Conservation (phyloP, 30 jellyfish, hydroid and myxozoan species). For the Rhopilema esculentum region DNA sequence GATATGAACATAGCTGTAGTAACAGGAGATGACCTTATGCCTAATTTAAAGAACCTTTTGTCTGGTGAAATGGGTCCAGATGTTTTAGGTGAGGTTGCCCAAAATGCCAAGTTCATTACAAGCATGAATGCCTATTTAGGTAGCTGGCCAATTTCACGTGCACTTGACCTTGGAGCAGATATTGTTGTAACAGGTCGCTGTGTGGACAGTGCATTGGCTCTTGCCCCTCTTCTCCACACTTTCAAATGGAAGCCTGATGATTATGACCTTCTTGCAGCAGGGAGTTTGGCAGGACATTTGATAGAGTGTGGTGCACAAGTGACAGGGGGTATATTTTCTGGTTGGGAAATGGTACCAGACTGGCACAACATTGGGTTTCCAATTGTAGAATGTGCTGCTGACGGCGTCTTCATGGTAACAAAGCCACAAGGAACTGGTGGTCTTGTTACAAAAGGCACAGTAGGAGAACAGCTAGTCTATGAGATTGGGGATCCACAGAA, state of each 20-base stretch:
- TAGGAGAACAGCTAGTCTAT: slow-evolving; percentile 91
- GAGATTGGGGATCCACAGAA: slow-evolving; percentile 93
- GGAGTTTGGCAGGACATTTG: slow-evolving; percentile 92
- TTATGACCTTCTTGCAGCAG: slow-evolving; percentile 83
- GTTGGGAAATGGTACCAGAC: slow-evolving; percentile 91
- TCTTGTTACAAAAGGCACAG: slow-evolving; percentile 73
- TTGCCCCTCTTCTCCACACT: slow-evolving; percentile 84
- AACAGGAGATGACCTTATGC: slow-evolving; percentile 92
- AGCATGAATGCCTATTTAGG: slow-evolving; percentile 96
- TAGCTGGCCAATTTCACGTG: slow-evolving; percentile 90
- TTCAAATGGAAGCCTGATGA: slow-evolving; percentile 76
- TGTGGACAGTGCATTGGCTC: slow-evolving; percentile 91
- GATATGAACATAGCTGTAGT: slow-evolving; percentile 89
- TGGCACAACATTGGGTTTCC: slow-evolving; percentile 96
- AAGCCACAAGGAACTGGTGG: slow-evolving; percentile 96
- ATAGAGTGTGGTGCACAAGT: slow-evolving; percentile 96
- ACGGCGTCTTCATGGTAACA: slow-evolving; percentile 83
- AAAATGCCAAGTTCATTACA: slow-evolving; percentile 54
- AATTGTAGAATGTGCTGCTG: slow-evolving; percentile 79
- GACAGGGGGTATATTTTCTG: slow-evolving; percentile 93
- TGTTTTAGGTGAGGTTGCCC: slow-evolving; percentile 24
- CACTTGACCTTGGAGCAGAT: slow-evolving; percentile 92
- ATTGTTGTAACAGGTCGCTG: slow-evolving; percentile 92
- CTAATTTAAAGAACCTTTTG: slow-evolving; percentile 25
- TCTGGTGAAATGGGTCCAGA: slow-evolving; percentile 62